Evolutionary conservation across 2,888 invertebrate genomes (phyloP), one percentile per base, ranked within the genome.

Genomic region (Hesperia comma): DNA sequence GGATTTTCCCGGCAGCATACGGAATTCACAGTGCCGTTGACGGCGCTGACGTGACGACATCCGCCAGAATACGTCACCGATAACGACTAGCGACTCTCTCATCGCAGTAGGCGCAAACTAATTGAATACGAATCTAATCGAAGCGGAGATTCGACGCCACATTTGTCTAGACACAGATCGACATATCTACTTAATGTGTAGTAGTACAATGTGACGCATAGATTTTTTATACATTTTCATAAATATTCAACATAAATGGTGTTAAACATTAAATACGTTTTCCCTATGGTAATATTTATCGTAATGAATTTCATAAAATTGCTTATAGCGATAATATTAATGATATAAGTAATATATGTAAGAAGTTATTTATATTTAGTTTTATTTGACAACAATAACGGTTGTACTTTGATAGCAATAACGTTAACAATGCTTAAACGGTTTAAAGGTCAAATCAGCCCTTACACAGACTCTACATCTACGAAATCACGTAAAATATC

Each of bases 1-100:
- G 55, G 55, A 37, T 55, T 55, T 55, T 55, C 37, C 55, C 37
- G 56, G 6, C 17, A 1, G 7, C 40, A n/a, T 19, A 8, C 40
- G 40, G 56, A 57, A 14, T 5, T 21, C 6, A 40, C 56, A 41
- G 19, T 41, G 21, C 14, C 56, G 21, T 4, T 57, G 41, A 57
- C 56, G 56, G 19, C 17, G n/a, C n/a, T n/a, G n/a, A n/a, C n/a
- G 41, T 57, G 10, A 17, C 15, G 7, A 19, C 14, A n/a, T 14
- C n/a, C n/a, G n/a, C n/a, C n/a, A n/a, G n/a, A n/a, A n/a, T 17
- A 32, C 56, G 56, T 41, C 56, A 57, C 6, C 17, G 56, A 57
- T 40, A 57, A 41, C 26, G 26, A 26, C 56, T 21, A 14, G 21
- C 21, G 33, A 57, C 10, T 4, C 3, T 4, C 3, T 5, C 3